Evolutionary conservation across 2,888 invertebrate species (phyloP).

Genomic region (Amiota communis): DNA sequence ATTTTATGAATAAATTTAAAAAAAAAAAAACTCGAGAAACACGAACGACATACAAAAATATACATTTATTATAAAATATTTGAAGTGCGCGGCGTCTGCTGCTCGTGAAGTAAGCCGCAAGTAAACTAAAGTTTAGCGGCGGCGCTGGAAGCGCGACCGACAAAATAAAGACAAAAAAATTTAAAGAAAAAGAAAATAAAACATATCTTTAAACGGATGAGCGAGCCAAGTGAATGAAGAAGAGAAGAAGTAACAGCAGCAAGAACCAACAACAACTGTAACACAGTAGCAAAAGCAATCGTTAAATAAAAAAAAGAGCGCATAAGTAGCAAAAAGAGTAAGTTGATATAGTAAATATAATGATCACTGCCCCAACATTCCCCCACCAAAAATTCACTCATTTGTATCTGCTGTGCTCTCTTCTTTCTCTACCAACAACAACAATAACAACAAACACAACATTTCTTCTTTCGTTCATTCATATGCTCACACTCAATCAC

Average conservation of each 20-base stretch:
- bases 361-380: too few species aligned
- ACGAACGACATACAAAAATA: conserved; percentile 12
- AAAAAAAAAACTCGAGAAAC: conserved; percentile 41
- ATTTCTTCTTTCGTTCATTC: too few species aligned
- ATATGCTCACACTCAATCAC: too few species aligned
- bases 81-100: conserved; percentile 50
- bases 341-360: too few species aligned
- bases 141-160: conserved; percentile 32
- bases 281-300: background rate
- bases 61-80: background rate
- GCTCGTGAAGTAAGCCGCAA: conserved; percentile 65
- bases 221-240: background rate
- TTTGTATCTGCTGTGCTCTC: too few species aligned
- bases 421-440: too few species aligned
- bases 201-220: background rate
- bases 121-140: conserved; percentile 54
- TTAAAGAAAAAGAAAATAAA: background rate
- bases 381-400: too few species aligned
- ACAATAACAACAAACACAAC: too few species aligned
- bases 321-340: background rate
- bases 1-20: conserved; percentile 30
- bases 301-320: background rate
- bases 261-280: background rate
- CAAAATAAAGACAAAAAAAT: too few species aligned
- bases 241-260: conserved; percentile 24